Evolutionary conservation across 2,888 invertebrate species (phyloP).

Genomic region (Brachycybe producta): DNA sequence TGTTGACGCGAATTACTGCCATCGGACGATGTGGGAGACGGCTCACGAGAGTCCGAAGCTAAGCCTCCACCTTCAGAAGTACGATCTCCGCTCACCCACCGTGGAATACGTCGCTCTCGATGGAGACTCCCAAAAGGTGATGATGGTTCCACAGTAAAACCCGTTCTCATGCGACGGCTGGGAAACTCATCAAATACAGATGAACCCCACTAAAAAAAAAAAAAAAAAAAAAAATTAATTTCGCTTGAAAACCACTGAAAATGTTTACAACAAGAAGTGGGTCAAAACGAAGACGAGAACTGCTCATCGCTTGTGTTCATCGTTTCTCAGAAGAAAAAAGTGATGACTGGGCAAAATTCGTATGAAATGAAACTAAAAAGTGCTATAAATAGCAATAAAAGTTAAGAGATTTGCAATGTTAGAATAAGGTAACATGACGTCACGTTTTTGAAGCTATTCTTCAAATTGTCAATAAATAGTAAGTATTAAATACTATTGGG

Average conservation of each 20-base stretch:
- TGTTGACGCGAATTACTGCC: slow-evolving; percentile 4
- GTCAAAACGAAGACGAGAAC: too few relatives aligned
- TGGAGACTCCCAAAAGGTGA: slow-evolving; percentile 12
- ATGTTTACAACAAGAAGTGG: too few relatives aligned
- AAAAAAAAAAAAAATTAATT: background rate
- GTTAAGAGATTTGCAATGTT: too few relatives aligned
- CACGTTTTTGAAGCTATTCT: too few relatives aligned
- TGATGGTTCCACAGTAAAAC: background rate
- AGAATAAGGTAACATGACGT: too few relatives aligned
- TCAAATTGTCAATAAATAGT: too few relatives aligned
- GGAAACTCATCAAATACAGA: slow-evolving; percentile 13
- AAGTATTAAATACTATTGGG: too few relatives aligned
- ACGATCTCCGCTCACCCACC: background rate
- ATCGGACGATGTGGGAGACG: background rate
- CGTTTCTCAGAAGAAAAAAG: too few relatives aligned
- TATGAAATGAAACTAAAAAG: too few relatives aligned
- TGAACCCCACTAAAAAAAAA: slow-evolving; percentile 5
- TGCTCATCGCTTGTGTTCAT: too few relatives aligned
- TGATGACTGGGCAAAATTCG: too few relatives aligned
- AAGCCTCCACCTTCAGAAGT: background rate
- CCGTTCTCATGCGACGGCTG: background rate
- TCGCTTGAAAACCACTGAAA: background rate
- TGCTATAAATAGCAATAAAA: too few relatives aligned
- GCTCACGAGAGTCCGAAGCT: slow-evolving; percentile 5
- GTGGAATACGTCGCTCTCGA: slow-evolving; percentile 2